Evolutionary conservation across 1,140 invertebrate species (phyloP).

Genomic region (Helicoverpa zea): DNA sequence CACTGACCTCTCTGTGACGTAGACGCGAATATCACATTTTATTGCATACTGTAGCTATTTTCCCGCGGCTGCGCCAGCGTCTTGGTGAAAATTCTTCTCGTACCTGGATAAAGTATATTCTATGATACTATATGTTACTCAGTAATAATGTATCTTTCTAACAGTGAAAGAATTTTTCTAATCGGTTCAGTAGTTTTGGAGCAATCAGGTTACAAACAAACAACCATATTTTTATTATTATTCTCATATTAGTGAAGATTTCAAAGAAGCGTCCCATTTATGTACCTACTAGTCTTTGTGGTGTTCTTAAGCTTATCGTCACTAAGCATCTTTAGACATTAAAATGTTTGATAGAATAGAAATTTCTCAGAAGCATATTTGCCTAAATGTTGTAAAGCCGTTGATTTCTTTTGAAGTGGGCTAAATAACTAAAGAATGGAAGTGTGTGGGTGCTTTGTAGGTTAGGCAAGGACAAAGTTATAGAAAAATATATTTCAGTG

Average conservation of each 20-base stretch:
- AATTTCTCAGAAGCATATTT: background rate
- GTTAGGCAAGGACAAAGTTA: too few relatives aligned
- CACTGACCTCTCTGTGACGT: too few relatives aligned
- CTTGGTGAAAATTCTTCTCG: too few relatives aligned
- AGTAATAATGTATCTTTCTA: too few relatives aligned
- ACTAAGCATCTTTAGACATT: conserved; percentile 39
- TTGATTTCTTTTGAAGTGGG: background rate
- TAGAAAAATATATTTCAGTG: too few relatives aligned
- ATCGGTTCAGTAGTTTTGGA: too few relatives aligned
- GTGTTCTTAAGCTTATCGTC: conserved; percentile 39
- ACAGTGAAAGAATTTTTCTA: too few relatives aligned
- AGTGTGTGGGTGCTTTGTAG: background rate
- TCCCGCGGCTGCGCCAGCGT: too few relatives aligned
- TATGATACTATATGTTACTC: too few relatives aligned
- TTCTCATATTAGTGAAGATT: conserved; percentile 29
- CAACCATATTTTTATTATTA: too few relatives aligned
- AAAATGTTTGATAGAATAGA: conserved; percentile 35
- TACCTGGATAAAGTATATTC: too few relatives aligned
- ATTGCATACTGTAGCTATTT: background rate
- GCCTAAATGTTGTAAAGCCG: background rate
- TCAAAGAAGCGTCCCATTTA: conserved; percentile 49
- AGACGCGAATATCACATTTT: background rate
- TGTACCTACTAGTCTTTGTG: conserved; percentile 49
- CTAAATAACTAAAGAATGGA: background rate
- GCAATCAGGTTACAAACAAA: too few relatives aligned